A percentile compares a stretch with the other conserved stretches of the same genome.
phyloP scores from a whole-genome alignment of 2,113 vertebrate genomes.

The Holacanthus passer region DNA sequence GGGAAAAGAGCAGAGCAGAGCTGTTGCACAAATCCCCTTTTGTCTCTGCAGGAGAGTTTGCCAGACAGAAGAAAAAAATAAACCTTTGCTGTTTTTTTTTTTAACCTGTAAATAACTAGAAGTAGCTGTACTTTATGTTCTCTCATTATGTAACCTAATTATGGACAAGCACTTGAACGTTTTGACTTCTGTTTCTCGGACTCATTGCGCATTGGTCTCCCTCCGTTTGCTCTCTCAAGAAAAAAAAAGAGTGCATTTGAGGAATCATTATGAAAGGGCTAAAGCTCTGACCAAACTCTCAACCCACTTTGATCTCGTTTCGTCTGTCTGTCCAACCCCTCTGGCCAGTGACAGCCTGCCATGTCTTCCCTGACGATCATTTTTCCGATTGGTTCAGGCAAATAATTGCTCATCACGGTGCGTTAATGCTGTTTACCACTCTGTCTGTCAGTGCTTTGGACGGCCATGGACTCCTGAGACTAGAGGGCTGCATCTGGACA shows the following conservation, averaged over 20 bases:
- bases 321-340: slow-evolving; percentile 11
- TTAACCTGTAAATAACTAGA: slow-evolving; percentile 29
- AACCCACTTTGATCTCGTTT: slow-evolving; percentile 31
- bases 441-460: slow-evolving; percentile 67
- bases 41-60: slow-evolving; percentile 3
- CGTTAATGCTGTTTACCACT: slow-evolving; percentile 81
- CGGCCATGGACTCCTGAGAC: slow-evolving; percentile 45
- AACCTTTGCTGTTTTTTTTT: background rate
- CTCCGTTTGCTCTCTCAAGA: slow-evolving; percentile 33
- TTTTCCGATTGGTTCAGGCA: slow-evolving; percentile 71
- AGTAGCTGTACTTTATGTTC: slow-evolving; percentile 11
- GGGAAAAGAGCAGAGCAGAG: slow-evolving; percentile 40
- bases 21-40: slow-evolving; percentile 34
- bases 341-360: slow-evolving; percentile 36
- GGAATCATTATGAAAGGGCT: slow-evolving; percentile 53
- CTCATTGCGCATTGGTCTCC: slow-evolving; percentile 42
- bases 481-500: slow-evolving; percentile 54
- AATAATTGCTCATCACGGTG: slow-evolving; percentile 76
- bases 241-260: slow-evolving; percentile 36
- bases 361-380: slow-evolving; percentile 47
- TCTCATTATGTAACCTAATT: slow-evolving; percentile 55
- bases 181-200: slow-evolving; percentile 38
- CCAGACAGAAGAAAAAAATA: background rate
- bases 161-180: slow-evolving; percentile 28
- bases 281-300: slow-evolving; percentile 38